These are phyloP conservation scores for Drosophila pachea DNA, from an alignment of 1,140 invertebrate species.

Conservation along the genomic window DNA sequence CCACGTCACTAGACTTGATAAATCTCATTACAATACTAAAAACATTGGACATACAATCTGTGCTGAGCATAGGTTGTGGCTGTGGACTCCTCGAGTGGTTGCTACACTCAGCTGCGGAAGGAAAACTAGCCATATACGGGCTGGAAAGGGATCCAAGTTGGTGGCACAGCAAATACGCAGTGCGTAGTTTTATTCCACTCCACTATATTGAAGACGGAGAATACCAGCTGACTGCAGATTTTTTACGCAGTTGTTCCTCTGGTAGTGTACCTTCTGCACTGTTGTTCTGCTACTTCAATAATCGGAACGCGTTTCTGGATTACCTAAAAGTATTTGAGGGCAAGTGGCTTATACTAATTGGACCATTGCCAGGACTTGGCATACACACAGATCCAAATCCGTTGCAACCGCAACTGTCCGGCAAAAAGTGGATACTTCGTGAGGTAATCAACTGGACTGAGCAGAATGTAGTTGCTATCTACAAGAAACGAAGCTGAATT, in stretches of 20 bases:
- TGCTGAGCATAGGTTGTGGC: constrained; percentile 71
- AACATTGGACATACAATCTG: constrained; percentile 22
- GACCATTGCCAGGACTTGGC: constrained; percentile 82
- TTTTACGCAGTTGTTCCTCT: constrained; percentile 59
- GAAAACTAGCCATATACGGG: constrained; percentile 79
- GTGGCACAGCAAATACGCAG: constrained; percentile 83
- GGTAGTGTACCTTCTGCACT: constrained; percentile 80
- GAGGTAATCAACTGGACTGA: constrained; percentile 78
- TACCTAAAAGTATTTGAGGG: constrained; percentile 84
- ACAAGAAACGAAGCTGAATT: constrained; percentile 64
- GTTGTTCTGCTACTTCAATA: constrained; percentile 89
- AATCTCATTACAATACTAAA: constrained; percentile 52
- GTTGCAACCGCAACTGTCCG: constrained; percentile 80
- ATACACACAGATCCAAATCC: constrained; percentile 85
- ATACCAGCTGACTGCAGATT: constrained; percentile 54
- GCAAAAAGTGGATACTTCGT: constrained; percentile 56
- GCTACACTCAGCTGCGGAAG: constrained; percentile 27
- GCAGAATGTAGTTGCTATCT: constrained; percentile 80
- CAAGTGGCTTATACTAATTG: constrained; percentile 84
- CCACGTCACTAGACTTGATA: constrained; percentile 79
- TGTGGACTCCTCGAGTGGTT: constrained; percentile 73
- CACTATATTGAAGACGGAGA: constrained; percentile 73
- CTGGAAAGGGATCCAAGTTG: constrained; percentile 82
- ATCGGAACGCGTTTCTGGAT: constrained; percentile 82
- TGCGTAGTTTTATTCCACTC: constrained; percentile 80